Evolutionary conservation across 2,888 invertebrate genomes (phyloP), one percentile per base, ranked within the genome.

Genomic region (Cepaea hortensis): DNA sequence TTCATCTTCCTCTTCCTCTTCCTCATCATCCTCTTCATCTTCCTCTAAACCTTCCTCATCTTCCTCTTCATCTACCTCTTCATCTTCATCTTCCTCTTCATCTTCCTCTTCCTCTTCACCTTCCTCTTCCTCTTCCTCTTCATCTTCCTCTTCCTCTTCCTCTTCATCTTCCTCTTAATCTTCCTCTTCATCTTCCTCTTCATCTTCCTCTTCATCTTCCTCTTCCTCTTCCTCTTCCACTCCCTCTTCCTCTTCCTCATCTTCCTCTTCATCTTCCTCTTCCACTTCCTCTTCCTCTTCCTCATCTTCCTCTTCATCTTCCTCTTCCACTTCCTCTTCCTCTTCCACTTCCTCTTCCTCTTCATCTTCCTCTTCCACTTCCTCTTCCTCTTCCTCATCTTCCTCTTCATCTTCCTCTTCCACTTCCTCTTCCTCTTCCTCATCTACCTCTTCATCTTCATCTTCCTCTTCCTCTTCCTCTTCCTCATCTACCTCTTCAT

Each of bases 251-350:
- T 75, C 23, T n/a, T 75, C 46, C 2, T 75, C n/a, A 2, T 75
- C 35, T 75, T 46, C 75, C 3, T 35, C 46, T 35, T 23, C 46
- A 1, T 23, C 75, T 15, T 46, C 75, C 15, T 61, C 72, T 61
- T 72, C 82, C 50, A 15, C 55, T 72, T 72, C 46, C 2, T 75
- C n/a, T 23, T 75, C 35, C 7, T 46, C 75, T 35, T 35, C 46
- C 3, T 23, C 46, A 1, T 23, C 75, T 15, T 46, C 75, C 35
- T 61, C 72, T 61, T 72, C 82, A 50, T 23, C 72, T 72, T 72
- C 82, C 50, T 72, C 72, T 50, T 82, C 55, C 23, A 15, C 46
- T 48, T 75, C 76, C 35, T 61, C 50, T 35, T 55, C 73, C 65
- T 50, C 68, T 68, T 68, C n/a, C 3, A 3, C 68, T 20, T 68